These are phyloP conservation scores for Sphenopsis melanotis DNA, from an alignment of 2,797 vertebrate species.

Conservation along the genomic window DNA sequence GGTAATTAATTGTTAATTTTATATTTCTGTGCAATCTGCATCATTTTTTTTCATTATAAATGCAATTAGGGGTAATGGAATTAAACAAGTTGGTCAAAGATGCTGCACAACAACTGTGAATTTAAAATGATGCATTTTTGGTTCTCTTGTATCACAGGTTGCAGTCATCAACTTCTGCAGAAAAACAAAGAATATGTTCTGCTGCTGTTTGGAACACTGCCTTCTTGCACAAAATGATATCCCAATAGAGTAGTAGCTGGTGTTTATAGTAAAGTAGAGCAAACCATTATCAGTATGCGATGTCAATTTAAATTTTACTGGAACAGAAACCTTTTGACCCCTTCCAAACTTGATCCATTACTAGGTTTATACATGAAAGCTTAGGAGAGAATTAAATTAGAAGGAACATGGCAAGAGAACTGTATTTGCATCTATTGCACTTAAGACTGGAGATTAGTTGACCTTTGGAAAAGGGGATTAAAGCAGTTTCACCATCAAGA, in stretches of 20 bases:
- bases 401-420: constrained; percentile 62
- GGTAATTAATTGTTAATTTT: constrained; percentile 63
- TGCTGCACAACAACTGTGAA: not conserved
- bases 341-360: constrained; percentile 71
- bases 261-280: constrained; percentile 53
- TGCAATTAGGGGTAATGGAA: constrained; percentile 14
- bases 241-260: constrained; percentile 21
- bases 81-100: not conserved
- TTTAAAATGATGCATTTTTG: not conserved
- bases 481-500: constrained; percentile 70
- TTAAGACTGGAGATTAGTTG: constrained; percentile 75
- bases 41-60: constrained; percentile 37
- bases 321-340: constrained; percentile 71
- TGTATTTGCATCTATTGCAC: constrained; percentile 74
- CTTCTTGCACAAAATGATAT: constrained; percentile 10
- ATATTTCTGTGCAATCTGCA: constrained; percentile 27
- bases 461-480: constrained; percentile 67
- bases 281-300: constrained; percentile 58
- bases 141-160: not conserved
- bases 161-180: constrained; percentile 15
- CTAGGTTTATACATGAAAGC: constrained; percentile 67
- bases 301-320: constrained; percentile 71
- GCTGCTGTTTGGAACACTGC: not conserved
- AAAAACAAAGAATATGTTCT: constrained; percentile 4
- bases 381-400: constrained; percentile 75